phyloP scores from a whole-genome alignment of 1,140 invertebrate species.

The Galleria mellonella region DNA sequence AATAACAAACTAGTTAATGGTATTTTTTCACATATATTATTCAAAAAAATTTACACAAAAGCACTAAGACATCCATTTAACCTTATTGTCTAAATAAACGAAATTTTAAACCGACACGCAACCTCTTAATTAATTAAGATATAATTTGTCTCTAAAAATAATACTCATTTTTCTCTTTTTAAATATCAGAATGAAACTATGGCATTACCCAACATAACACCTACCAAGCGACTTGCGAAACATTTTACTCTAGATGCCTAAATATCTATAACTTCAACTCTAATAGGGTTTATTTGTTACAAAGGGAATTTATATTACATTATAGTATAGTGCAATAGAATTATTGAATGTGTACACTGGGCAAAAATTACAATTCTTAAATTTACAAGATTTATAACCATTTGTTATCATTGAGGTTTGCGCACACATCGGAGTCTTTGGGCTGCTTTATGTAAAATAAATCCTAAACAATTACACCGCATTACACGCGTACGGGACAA shows the following conservation, averaged over 20 bases:
- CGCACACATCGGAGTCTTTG: too few relatives aligned
- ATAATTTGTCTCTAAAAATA: slow-evolving; percentile 73
- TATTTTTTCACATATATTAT: slow-evolving; percentile 74
- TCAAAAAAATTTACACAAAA: slow-evolving; percentile 75
- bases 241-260: slow-evolving; percentile 31
- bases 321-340: slow-evolving; percentile 61
- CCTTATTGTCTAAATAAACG: slow-evolving; percentile 74
- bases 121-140: slow-evolving; percentile 67
- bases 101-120: slow-evolving; percentile 69
- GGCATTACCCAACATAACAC: slow-evolving; percentile 66
- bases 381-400: slow-evolving; percentile 28
- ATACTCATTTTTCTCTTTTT: slow-evolving; percentile 66
- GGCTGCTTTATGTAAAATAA: too few relatives aligned
- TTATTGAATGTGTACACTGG: slow-evolving; percentile 59
- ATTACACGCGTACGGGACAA: too few relatives aligned
- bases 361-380: slow-evolving; percentile 45
- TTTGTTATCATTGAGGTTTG: too few relatives aligned
- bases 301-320: slow-evolving; percentile 54
- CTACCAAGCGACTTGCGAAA: slow-evolving; percentile 63
- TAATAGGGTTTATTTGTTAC: slow-evolving; percentile 55
- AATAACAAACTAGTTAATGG: slow-evolving; percentile 6
- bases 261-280: slow-evolving; percentile 47
- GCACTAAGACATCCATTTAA: slow-evolving; percentile 75
- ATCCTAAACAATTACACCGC: too few relatives aligned
- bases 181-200: slow-evolving; percentile 59